phyloP scores from a whole-genome alignment of 2,113 vertebrate genomes.

The Stercorarius parasiticus region DNA sequence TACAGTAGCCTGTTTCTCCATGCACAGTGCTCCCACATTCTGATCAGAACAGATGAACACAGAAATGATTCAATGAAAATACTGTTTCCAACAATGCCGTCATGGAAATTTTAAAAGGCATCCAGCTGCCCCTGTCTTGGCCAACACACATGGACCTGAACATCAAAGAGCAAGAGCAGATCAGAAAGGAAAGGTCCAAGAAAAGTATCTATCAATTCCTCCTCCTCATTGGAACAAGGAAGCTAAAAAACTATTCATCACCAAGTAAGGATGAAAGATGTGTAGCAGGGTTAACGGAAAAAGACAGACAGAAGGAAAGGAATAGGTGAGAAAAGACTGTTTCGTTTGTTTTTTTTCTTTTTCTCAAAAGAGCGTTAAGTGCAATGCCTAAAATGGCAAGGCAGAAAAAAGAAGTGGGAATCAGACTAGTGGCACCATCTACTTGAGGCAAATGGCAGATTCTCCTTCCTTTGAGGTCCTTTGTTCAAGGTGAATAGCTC shows the following conservation, averaged over 20 bases:
- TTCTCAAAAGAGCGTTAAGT: not conserved
- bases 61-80: not conserved
- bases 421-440: not conserved
- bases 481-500: not conserved
- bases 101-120: not conserved
- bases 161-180: not conserved
- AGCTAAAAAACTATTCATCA: not conserved
- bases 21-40: not conserved
- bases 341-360: not conserved
- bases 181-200: not conserved
- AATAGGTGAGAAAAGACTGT: not conserved
- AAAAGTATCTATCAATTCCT: not conserved
- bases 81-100: not conserved
- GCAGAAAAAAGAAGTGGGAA: not conserved
- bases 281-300: not conserved
- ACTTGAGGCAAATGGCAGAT: not conserved
- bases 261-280: not conserved
- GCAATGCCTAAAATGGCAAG: not conserved
- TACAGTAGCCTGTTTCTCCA: not conserved
- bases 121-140: not conserved
- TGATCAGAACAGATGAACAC: not conserved
- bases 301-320: not conserved
- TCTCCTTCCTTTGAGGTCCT: not conserved
- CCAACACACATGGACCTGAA: not conserved
- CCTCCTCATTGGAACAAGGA: not conserved